Evolutionary conservation across 2,797 vertebrate species (phyloP), one percentile per base, ranked within the genome.

Genomic region (Pelodytes ibericus): DNA sequence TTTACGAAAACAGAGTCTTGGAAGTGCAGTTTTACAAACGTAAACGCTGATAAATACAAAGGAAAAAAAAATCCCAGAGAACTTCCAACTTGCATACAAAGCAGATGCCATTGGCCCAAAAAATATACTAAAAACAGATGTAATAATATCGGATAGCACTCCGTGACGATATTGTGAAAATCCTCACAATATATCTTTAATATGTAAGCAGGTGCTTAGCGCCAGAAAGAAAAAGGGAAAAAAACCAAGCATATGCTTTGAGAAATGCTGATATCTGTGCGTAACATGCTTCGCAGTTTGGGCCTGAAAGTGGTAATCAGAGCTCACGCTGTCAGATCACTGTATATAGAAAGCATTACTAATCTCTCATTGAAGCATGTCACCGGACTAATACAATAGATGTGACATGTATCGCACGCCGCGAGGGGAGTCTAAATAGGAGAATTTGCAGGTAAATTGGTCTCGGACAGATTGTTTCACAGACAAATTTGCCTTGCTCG

Each of bases 401-500:
- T 58, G 49, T 65, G 60, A 77, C 75, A 77, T 61, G 49, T 29
- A 11, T 36, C 60, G 16, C 31, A 39, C 31, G 49, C 60, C 68
- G 66, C 20, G 51, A 58, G 60, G 74, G 20, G 15, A 58, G 60
- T 18, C 59, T 33, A 77, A 77, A 77, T 71, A 20, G 75, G 60
- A 72, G 26, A 71, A 65, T 65, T 58, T 68, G 71, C 75, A 71
- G 65, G 61, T 72, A 77, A 72, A 77, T 77, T 24, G 71, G 47
- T 71, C 53, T 24, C 2, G 44, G 53, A 72, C 75, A 65, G 61
- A 77, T 78, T 72, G 75, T 72, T 67, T 72, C 56, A 4, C 62
- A 78, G 75, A 78, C 75, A 67, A 61, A 78, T 78, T 72, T 78
- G 44, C 70, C 41, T 25, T 16, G 68, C 75, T 33, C 59, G 68